These are phyloP conservation scores for Picathartes gymnocephalus DNA, from an alignment of 2,113 vertebrate genomes.

Conservation along the genomic window DNA sequence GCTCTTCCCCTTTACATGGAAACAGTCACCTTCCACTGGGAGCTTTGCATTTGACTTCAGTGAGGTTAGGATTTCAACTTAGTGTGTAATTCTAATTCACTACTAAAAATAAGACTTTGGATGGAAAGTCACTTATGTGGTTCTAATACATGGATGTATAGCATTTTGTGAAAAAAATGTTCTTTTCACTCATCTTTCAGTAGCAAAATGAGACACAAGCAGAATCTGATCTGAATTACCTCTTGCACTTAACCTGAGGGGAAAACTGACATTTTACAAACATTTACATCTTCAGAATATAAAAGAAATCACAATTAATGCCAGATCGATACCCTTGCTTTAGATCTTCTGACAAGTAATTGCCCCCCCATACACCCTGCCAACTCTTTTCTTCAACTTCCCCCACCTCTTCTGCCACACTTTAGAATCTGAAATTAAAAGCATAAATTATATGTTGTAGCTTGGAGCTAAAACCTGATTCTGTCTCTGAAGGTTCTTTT, in stretches of 20 bases:
- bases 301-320: not conserved
- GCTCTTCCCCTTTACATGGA: not conserved
- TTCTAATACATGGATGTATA: not conserved
- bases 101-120: not conserved
- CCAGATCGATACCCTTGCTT: constrained; percentile 11
- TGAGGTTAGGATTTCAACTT: not conserved
- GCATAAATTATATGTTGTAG: constrained; percentile 55
- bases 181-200: not conserved
- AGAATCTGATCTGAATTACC: not conserved
- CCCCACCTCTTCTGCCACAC: not conserved
- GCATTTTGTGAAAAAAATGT: not conserved
- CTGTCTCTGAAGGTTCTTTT: constrained; percentile 54
- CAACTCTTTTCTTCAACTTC: not conserved
- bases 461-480: constrained; percentile 49
- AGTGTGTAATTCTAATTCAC: not conserved
- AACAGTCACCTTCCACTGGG: not conserved
- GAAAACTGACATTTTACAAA: not conserved
- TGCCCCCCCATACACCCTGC: not conserved
- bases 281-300: not conserved
- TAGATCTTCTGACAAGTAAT: not conserved
- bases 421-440: constrained; percentile 68
- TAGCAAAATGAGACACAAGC: not conserved
- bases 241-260: not conserved
- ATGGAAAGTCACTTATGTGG: not conserved
- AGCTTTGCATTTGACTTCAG: not conserved